Evolutionary conservation across 2,888 invertebrate genomes (phyloP), one percentile per base, ranked within the genome.

Genomic region (Papilio elwesi): DNA sequence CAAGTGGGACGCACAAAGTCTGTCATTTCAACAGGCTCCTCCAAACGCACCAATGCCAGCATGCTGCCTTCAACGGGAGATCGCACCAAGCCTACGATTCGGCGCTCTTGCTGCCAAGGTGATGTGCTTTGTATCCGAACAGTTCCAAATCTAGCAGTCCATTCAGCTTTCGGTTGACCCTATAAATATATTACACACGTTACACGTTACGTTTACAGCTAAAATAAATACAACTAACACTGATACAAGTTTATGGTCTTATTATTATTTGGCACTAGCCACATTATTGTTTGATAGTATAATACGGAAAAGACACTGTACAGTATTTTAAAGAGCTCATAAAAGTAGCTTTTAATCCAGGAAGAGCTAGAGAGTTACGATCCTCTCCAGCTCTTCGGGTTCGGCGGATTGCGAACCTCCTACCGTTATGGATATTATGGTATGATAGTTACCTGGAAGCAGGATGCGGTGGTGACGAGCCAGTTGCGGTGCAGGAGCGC

Each of bases 11-110:
- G 94, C 2, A 98, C 96, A 83, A 97, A 97, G 88, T 98, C 98
- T 0, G 97, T 97, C 82, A 96, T 95, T 72, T 93, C 92, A 0
- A 97, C 95, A 0, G 97, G 95, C 72, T 96, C 95, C 64, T 97
- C 97, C 53, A 98, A 90, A 76, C 97, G 96, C 57, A 98, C 95
- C 71, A 98, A 88, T 0, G 97, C 97, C 7, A 97, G 95, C 76
- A 97, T 97, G 79, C 97, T 98, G 36, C 98, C 98, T 87, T 98
- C 98, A 0, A 98, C 97, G 0, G 98, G 98, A 0, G 97, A 97
- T 79, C 97, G 97, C 15, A 97, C 96, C 96, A 98, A 97, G 48
- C 98, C 97, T 6, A 98, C 95, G 68, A 97, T 96, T 71, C 97
- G 94, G 67, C 97, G 94, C 78, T 98, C 97, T 85, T 97, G 98